Evolutionary conservation across 2,797 vertebrate species (phyloP).

Genomic region (Heliangelus exortis): DNA sequence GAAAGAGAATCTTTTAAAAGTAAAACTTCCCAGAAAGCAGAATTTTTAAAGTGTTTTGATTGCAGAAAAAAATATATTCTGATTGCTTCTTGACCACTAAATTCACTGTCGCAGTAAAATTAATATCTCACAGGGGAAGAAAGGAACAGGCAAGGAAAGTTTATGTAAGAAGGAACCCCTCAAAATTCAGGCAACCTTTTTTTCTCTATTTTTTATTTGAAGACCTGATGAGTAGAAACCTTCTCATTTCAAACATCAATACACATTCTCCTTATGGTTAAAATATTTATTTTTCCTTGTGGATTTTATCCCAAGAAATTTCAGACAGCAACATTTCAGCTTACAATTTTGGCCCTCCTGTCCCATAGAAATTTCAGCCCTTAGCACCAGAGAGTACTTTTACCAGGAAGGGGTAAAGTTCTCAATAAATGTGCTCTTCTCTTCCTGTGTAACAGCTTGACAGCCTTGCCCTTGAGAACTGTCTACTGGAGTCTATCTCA

Average conservation of each 20-base stretch:
- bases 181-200: not conserved
- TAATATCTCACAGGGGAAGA: not conserved
- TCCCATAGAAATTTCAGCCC: not conserved
- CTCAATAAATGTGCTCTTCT: not conserved
- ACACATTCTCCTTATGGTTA: not conserved
- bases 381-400: not conserved
- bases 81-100: not conserved
- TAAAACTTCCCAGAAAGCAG: not conserved
- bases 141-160: not conserved
- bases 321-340: not conserved
- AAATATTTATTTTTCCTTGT: not conserved
- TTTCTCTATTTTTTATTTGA: not conserved
- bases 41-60: not conserved
- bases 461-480: not conserved
- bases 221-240: not conserved
- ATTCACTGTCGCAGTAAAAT: not conserved
- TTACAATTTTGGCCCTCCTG: not conserved
- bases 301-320: not conserved
- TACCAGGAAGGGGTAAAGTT: not conserved
- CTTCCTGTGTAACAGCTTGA: not conserved
- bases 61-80: not conserved
- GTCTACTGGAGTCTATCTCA: not conserved
- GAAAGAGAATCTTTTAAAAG: not conserved
- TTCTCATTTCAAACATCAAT: not conserved
- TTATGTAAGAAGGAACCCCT: not conserved